These are phyloP conservation scores for Agrilus planipennis DNA, from an alignment of 1,140 invertebrate species.

Conservation along the genomic window DNA sequence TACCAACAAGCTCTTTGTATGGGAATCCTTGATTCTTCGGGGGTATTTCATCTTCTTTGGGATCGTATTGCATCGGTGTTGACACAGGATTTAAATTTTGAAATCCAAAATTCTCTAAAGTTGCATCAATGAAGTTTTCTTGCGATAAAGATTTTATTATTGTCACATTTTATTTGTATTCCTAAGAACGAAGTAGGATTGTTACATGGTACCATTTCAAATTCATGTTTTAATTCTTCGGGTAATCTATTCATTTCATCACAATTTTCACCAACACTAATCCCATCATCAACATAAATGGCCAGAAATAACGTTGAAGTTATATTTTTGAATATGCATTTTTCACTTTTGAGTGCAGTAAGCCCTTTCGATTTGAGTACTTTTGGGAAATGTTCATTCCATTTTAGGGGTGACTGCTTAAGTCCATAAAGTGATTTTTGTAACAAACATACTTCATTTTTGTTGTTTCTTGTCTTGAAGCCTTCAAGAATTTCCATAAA, in stretches of 20 bases:
- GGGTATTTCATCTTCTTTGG: too few relatives aligned
- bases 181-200: background rate
- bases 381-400: constrained; percentile 24
- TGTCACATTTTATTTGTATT: background rate
- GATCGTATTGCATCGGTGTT: too few relatives aligned
- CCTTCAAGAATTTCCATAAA: constrained; percentile 17
- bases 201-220: too few relatives aligned
- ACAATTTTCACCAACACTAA: background rate
- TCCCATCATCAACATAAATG: constrained; percentile 6
- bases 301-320: background rate
- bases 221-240: background rate
- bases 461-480: constrained; percentile 8
- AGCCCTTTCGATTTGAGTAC: constrained; percentile 1
- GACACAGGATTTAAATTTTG: too few relatives aligned
- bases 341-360: constrained; percentile 1
- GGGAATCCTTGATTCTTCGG: too few relatives aligned
- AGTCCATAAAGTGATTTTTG: constrained; percentile 12
- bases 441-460: constrained; percentile 3
- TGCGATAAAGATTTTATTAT: too few relatives aligned
- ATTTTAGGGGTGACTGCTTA: constrained; percentile 27
- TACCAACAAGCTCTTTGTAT: too few relatives aligned
- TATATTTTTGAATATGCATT: background rate
- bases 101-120: too few relatives aligned
- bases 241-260: background rate
- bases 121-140: too few relatives aligned